phyloP scores from a whole-genome alignment of 2,888 invertebrate genomes.

The Ametastegia equiseti region DNA sequence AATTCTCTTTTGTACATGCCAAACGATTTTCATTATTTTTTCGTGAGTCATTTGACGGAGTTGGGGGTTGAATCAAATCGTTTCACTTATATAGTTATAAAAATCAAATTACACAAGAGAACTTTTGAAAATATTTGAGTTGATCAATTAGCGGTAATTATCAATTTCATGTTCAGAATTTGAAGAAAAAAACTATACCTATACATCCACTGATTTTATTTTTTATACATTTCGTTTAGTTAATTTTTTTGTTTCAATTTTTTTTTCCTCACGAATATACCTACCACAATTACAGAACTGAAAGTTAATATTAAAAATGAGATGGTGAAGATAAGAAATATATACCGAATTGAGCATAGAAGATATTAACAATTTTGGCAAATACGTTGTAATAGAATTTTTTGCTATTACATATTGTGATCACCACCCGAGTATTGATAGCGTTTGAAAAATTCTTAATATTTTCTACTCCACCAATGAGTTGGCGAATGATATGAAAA shows the following conservation, averaged over 20 bases:
- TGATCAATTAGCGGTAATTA: neutral
- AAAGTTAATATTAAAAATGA: slow-evolving; percentile 8
- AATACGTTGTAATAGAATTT: slow-evolving; percentile 50
- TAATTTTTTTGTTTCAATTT: neutral
- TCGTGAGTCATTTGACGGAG: neutral
- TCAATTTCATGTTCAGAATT: neutral
- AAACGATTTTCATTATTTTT: neutral
- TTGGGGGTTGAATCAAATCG: neutral
- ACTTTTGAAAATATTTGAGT: neutral
- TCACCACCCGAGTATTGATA: neutral
- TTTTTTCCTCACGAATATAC: neutral
- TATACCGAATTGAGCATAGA: slow-evolving; percentile 8
- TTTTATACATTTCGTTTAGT: neutral
- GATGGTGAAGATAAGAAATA: neutral
- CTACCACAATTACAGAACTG: neutral
- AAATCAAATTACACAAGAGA: neutral
- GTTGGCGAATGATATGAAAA: slow-evolving; percentile 41
- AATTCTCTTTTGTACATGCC: neutral
- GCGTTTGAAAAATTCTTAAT: slow-evolving; percentile 29
- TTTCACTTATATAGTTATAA: neutral
- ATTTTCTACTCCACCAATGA: slow-evolving; percentile 39
- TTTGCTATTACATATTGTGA: slow-evolving; percentile 36
- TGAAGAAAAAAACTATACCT: no score
- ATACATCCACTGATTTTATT: neutral
- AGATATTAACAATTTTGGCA: slow-evolving; percentile 33